Conservation (phyloP, 2,888 invertebrate species). For the Nephrocerus scutellatus region DNA sequence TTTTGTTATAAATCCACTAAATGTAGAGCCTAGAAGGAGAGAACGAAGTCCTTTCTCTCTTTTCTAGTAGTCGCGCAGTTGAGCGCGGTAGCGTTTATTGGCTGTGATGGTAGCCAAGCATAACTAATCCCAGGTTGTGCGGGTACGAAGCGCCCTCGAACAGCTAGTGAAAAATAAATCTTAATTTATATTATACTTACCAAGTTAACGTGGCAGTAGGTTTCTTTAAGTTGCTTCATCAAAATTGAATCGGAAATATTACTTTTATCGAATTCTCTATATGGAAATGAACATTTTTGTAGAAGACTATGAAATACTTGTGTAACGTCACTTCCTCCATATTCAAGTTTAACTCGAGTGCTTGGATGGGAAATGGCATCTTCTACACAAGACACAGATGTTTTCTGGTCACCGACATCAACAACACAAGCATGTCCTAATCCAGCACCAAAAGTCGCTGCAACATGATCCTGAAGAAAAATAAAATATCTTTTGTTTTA, state of each 20-base stretch:
- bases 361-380: conserved; percentile 89
- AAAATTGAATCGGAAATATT: conserved; percentile 67
- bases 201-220: conserved; percentile 84
- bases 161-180: no score
- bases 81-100: no score
- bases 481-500: background rate
- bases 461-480: conserved; percentile 63
- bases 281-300: conserved; percentile 85
- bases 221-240: conserved; percentile 78
- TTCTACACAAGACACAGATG: conserved; percentile 91
- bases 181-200: no score
- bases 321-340: conserved; percentile 87
- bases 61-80: no score
- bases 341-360: conserved; percentile 75
- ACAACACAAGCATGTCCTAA: conserved; percentile 86
- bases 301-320: conserved; percentile 83
- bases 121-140: no score
- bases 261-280: conserved; percentile 75
- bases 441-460: conserved; percentile 78
- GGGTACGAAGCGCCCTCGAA: no score
- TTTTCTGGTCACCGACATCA: conserved; percentile 93
- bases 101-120: no score
- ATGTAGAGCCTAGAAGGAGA: background rate
- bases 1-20: background rate
- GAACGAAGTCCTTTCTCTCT: no score